Evolutionary conservation across 2,113 vertebrate genomes (phyloP).

Genomic region (Columba livia): DNA sequence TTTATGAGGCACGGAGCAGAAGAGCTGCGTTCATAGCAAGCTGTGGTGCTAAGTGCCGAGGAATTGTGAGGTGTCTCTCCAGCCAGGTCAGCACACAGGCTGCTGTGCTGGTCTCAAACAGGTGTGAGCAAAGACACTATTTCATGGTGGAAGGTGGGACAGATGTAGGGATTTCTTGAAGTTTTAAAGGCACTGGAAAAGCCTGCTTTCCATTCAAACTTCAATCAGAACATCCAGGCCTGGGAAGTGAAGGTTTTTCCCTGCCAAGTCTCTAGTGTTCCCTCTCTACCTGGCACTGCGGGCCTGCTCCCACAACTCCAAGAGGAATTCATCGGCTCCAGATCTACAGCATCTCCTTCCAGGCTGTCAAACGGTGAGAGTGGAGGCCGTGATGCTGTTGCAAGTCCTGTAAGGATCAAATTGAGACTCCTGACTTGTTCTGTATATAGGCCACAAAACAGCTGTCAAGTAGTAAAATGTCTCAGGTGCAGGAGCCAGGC

Average conservation of each 20-base stretch:
- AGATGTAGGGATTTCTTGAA: not conserved
- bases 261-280: not conserved
- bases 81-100: not conserved
- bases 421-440: not conserved
- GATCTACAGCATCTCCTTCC: not conserved
- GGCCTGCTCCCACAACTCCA: not conserved
- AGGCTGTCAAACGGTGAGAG: not conserved
- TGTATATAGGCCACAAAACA: not conserved
- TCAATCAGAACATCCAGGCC: not conserved
- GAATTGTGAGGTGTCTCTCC: not conserved
- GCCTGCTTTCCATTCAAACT: not conserved
- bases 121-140: slow-evolving; percentile 45
- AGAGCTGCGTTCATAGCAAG: slow-evolving; percentile 29
- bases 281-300: not conserved
- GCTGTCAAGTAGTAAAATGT: not conserved
- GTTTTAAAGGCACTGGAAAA: slow-evolving; percentile 36
- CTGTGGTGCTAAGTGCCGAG: slow-evolving; percentile 35
- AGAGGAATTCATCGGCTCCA: not conserved
- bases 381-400: not conserved
- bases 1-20: slow-evolving; percentile 39
- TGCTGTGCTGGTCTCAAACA: slow-evolving; percentile 10
- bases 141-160: slow-evolving; percentile 4
- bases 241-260: not conserved
- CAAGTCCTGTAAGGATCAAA: not conserved
- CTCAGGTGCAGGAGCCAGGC: not conserved